A percentile compares a stretch with the other conserved stretches of the same genome.
Conservation (phyloP, 2,888 invertebrate species). For the Xestoiulus laeticollis region DNA sequence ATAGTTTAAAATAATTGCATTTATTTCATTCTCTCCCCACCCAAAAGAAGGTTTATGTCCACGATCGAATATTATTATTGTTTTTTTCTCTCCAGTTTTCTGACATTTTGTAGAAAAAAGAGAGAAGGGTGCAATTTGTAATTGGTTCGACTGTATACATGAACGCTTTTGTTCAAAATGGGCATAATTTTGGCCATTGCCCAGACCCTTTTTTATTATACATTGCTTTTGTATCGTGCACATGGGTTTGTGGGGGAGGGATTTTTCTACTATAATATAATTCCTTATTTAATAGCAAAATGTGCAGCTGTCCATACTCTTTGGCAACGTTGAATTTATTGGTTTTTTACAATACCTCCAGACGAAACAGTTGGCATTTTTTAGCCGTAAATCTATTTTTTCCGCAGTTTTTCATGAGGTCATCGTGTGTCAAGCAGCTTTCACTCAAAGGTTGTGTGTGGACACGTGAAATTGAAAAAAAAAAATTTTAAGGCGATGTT, state of each 20-base stretch:
- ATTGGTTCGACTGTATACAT: not conserved
- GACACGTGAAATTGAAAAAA: not conserved
- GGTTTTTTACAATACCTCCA: not conserved
- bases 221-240: not conserved
- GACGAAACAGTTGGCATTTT: slow-evolving; percentile 1
- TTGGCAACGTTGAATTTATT: not conserved
- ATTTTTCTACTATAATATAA: not conserved
- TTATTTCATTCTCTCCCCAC: not conserved
- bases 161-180: not conserved
- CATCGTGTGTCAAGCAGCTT: not conserved
- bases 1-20: not conserved
- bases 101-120: not conserved
- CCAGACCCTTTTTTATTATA: no score
- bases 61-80: not conserved
- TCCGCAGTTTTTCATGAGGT: not conserved
- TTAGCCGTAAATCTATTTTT: slow-evolving; percentile 4
- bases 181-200: no score
- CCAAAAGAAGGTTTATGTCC: not conserved
- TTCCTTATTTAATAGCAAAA: not conserved
- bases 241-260: not conserved
- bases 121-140: not conserved
- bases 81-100: no score
- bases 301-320: not conserved
- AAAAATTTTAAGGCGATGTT: not conserved
- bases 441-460: not conserved